Conservation (phyloP, 2,113 vertebrate genomes). For the Aegithalos caudatus region DNA sequence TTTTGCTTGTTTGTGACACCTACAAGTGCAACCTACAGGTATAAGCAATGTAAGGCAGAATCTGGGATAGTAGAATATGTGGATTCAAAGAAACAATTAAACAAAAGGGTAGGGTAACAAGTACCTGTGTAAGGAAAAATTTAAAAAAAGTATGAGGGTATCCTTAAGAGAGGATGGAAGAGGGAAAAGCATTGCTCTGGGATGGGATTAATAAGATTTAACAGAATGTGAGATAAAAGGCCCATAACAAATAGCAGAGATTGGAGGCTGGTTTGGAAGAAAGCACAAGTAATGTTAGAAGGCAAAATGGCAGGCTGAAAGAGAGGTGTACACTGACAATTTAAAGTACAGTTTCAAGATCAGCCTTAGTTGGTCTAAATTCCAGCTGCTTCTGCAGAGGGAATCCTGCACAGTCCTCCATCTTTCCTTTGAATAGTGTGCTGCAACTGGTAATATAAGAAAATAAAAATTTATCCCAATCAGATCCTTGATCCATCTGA, state of each 20-base stretch:
- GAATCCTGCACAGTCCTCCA: background rate
- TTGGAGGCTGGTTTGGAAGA: background rate
- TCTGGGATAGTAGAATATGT: background rate
- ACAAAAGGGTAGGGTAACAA: background rate
- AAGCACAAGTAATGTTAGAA: background rate
- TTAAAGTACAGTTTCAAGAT: background rate
- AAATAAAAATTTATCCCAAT: background rate
- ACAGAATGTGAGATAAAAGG: background rate
- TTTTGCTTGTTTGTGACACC: background rate
- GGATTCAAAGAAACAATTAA: background rate
- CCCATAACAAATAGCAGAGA: background rate
- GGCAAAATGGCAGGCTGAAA: background rate
- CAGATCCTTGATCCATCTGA: background rate
- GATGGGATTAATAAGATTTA: background rate
- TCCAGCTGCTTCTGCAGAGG: background rate
- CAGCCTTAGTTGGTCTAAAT: background rate
- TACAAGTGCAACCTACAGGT: background rate
- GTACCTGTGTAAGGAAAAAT: background rate
- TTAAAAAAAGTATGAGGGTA: background rate
- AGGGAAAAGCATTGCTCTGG: background rate
- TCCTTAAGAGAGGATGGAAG: background rate
- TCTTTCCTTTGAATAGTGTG: background rate
- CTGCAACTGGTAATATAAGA: background rate
- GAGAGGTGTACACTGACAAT: background rate
- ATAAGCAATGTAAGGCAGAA: background rate